These are phyloP conservation scores for Ditylenchus dipsaci DNA, from an alignment of 1,140 invertebrate genomes.

Conservation along the genomic window DNA sequence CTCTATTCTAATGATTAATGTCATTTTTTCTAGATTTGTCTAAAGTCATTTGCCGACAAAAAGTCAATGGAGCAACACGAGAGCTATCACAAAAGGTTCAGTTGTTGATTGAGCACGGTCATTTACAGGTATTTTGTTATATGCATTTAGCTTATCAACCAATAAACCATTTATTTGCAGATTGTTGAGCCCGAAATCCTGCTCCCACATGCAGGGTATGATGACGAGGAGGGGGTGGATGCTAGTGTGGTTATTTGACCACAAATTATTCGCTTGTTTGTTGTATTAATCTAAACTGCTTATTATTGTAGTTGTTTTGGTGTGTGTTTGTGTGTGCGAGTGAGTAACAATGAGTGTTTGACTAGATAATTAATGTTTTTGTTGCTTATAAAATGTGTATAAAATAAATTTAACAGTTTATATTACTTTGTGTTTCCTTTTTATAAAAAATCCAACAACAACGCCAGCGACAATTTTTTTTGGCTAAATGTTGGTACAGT, in stretches of 20 bases:
- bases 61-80: slow-evolving; percentile 54
- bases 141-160: background rate
- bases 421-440: too few species aligned
- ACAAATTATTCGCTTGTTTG: too few species aligned
- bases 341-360: too few species aligned
- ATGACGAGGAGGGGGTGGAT: slow-evolving; percentile 10
- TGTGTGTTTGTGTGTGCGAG: too few species aligned
- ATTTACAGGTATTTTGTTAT: slow-evolving; percentile 32
- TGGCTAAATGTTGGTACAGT: too few species aligned
- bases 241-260: background rate
- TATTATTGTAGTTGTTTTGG: too few species aligned
- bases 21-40: slow-evolving; percentile 39
- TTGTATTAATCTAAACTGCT: too few species aligned
- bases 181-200: slow-evolving; percentile 35
- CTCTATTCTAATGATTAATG: background rate
- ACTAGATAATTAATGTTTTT: too few species aligned
- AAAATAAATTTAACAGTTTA: too few species aligned
- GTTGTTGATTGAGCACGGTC: slow-evolving; percentile 29
- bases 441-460: too few species aligned
- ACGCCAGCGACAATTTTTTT: too few species aligned
- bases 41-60: slow-evolving; percentile 47
- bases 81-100: slow-evolving; percentile 53
- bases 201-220: slow-evolving; percentile 24
- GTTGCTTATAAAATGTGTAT: too few species aligned
- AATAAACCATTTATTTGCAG: background rate